phyloP scores from a whole-genome alignment of 2,888 invertebrate species.

The Morpho deidamia region DNA sequence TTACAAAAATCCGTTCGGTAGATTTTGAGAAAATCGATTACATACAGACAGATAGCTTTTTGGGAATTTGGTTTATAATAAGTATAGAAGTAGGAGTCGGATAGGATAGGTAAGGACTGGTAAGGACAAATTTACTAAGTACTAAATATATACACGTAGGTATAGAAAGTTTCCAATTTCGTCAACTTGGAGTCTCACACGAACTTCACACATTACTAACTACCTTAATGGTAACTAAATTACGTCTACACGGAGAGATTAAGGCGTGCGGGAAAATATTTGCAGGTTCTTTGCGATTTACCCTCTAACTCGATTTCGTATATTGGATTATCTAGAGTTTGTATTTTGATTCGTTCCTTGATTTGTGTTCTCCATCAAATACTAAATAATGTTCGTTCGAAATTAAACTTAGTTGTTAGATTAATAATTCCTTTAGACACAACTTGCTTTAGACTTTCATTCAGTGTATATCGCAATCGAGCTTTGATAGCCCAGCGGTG shows the following conservation, averaged over 20 bases:
- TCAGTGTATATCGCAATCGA: too few species aligned
- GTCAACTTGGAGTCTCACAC: conserved; percentile 4
- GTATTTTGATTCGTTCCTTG: conserved; percentile 4
- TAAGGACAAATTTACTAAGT: not conserved
- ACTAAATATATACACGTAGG: not conserved
- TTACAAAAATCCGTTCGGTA: too few species aligned
- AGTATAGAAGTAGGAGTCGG: too few species aligned
- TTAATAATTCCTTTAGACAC: too few species aligned
- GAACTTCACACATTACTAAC: conserved; percentile 21
- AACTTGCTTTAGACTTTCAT: too few species aligned
- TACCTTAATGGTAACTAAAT: conserved; percentile 23
- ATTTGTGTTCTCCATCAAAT: not conserved
- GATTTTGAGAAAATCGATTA: too few species aligned
- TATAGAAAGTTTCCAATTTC: conserved; percentile 5
- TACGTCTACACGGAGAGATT: conserved; percentile 17
- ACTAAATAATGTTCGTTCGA: too few species aligned
- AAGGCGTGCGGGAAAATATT: conserved; percentile 16
- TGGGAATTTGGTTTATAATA: too few species aligned
- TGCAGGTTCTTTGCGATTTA: conserved; percentile 17
- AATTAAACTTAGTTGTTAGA: too few species aligned
- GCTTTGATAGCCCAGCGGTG: too few species aligned
- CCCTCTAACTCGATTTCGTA: conserved; percentile 13
- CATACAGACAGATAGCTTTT: too few species aligned
- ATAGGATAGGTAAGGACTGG: too few species aligned
- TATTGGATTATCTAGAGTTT: conserved; percentile 7